Base-by-base conservation (phyloP, 2,797 vertebrate genomes). In the Sylvia borin region DNA sequence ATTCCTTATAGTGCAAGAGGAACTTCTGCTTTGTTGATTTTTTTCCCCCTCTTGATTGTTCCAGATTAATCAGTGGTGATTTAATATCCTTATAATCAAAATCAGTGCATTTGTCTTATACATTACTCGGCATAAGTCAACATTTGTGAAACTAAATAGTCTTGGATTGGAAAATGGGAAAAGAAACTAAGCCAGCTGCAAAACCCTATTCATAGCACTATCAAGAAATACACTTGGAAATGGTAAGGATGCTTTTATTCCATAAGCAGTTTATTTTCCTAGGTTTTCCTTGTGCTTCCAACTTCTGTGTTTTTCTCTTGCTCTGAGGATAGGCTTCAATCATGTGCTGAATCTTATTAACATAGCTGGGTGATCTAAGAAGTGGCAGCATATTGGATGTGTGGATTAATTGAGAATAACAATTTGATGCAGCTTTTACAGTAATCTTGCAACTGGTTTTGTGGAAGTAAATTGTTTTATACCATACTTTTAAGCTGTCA, bases 81-180 rank as follows among this genome's bases (percentile, higher is more conserved):
- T 90, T 84, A 78, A 75, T 67, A 50, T 11, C 34, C 16, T 42
- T 76, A 51, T 68, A 88, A 88, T 68, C 6, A 88, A 88, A 95
- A 95, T 96, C 79, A 95, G 58, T 60, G 62, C 45, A 31, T 90
- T 95, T 96, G 90, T 94, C 58, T 86, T 72, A 58, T 4, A 20
- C 40, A 48, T 78, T 62, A 72, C n/a, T 90, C 1, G 3, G 86
- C 62, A 42, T 45, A 92, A 73, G 19, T 85, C 67, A 91, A 76
- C 18, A 55, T 76, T 92, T 95, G 32, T 64, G 51, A 80, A 66
- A 78, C 43, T 70, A 84, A 90, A 83, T 66, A 62, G 27, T 72
- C 48, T 76, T 89, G 80, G 42, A 73, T 38, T 85, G 64, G 58
- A 70, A 93, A 89, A 79, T 50, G 24, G 58, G 34, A 75, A 88